phyloP scores from a whole-genome alignment of 2,797 vertebrate species.

The Myotis daubentonii region DNA sequence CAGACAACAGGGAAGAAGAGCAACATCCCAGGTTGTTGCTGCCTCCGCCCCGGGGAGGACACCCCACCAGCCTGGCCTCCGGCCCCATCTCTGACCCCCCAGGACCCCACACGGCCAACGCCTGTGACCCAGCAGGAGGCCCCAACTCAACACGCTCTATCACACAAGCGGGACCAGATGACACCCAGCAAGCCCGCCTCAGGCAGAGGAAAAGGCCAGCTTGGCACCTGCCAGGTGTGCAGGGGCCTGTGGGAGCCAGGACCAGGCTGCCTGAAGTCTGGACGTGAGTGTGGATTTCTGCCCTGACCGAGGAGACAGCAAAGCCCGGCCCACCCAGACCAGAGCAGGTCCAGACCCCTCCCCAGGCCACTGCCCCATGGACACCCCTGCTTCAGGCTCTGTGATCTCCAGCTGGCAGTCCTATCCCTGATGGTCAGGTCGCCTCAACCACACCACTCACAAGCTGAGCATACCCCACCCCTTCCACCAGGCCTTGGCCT shows the following conservation, averaged over 20 bases:
- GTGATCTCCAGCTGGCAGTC: background rate
- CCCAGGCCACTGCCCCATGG: background rate
- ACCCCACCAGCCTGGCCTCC: background rate
- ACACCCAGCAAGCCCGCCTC: background rate
- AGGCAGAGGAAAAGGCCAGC: background rate
- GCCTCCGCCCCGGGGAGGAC: background rate
- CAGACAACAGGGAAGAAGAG: background rate
- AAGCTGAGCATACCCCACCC: background rate
- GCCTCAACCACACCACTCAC: background rate
- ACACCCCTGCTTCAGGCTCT: background rate
- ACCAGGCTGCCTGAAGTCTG: background rate
- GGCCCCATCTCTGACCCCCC: background rate
- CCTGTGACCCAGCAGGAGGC: background rate
- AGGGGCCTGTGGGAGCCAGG: background rate
- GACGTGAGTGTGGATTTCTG: background rate
- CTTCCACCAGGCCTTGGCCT: background rate
- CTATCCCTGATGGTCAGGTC: rapidly evolving
- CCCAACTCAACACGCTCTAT: background rate
- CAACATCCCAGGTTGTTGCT: background rate
- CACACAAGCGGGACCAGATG: background rate
- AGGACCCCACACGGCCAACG: background rate
- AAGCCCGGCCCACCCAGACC: background rate
- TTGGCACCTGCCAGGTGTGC: background rate
- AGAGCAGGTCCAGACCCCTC: background rate
- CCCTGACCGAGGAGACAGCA: background rate